Conservation (phyloP, 2,797 vertebrate genomes). For the Pangasius djambal region DNA sequence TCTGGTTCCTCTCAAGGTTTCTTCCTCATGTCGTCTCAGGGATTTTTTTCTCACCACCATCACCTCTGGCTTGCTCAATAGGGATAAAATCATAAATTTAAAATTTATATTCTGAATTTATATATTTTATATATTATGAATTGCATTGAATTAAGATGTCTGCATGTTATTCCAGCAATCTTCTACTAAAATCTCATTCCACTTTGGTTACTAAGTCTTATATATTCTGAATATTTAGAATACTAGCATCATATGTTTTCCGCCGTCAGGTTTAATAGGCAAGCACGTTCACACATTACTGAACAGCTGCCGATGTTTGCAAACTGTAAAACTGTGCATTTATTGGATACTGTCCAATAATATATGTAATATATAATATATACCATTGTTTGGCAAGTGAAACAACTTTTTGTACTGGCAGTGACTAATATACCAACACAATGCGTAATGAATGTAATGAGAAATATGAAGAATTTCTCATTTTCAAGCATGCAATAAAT, state of each 20-base stretch:
- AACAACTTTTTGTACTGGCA: background rate
- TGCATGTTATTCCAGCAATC: constrained; percentile 35
- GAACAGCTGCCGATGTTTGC: background rate
- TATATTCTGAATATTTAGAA: constrained; percentile 7
- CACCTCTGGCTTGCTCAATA: too few relatives aligned
- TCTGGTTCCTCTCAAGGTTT: too few relatives aligned
- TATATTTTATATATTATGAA: too few relatives aligned
- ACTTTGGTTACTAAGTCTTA: background rate
- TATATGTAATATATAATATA: background rate
- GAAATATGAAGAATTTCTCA: background rate
- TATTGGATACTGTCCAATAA: background rate
- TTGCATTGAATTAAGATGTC: background rate
- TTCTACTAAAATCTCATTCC: constrained; percentile 9
- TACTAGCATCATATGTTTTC: background rate
- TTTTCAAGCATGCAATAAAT: background rate
- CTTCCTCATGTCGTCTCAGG: too few relatives aligned
- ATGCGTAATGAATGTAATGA: background rate
- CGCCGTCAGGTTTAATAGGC: background rate
- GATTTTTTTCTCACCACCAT: too few relatives aligned
- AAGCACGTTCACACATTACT: background rate
- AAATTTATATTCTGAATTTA: too few relatives aligned
- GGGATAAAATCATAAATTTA: too few relatives aligned
- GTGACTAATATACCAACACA: background rate
- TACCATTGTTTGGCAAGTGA: background rate
- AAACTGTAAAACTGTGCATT: background rate